Percentiles rank a stretch among this genome's conserved stretches.
Evolutionary conservation across 2,888 invertebrate genomes (phyloP).

Genomic region (Tromatobia lineatoria): DNA sequence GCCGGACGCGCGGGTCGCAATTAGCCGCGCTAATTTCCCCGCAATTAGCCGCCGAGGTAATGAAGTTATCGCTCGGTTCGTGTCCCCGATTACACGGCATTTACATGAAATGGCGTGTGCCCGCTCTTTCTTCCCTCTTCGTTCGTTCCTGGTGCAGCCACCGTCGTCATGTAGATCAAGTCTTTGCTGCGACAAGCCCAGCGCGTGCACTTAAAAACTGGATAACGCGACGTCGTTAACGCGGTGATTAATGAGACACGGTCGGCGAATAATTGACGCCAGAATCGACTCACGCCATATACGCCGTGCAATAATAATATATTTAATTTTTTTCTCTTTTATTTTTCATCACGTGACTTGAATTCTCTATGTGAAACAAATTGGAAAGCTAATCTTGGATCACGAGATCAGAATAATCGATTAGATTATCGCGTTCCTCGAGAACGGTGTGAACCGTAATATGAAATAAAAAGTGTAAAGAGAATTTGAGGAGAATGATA

Average conservation of each 20-base stretch:
- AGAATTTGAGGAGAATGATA: constrained; percentile 10
- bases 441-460: constrained; percentile 31
- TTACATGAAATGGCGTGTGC: constrained; percentile 80
- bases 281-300: constrained; percentile 33
- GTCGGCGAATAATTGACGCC: constrained; percentile 17
- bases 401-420: constrained; percentile 53
- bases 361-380: constrained; percentile 38
- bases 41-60: constrained; percentile 79
- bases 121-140: constrained; percentile 21
- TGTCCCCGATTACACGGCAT: constrained; percentile 81
- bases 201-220: constrained; percentile 69
- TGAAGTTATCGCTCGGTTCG: constrained; percentile 81
- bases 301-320: constrained; percentile 33
- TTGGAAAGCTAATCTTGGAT: constrained; percentile 57
- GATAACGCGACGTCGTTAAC: constrained; percentile 73
- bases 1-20: constrained; percentile 72
- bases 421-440: constrained; percentile 30
- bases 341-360: neutral
- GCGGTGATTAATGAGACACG: constrained; percentile 75
- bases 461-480: neutral
- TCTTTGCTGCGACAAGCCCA: constrained; percentile 50
- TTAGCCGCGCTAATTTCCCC: constrained; percentile 80
- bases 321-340: neutral
- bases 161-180: constrained; percentile 6
- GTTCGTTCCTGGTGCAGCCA: constrained; percentile 6